Percentiles rank a stretch among this genome's conserved stretches.
Conservation (phyloP, 2,113 vertebrate genomes). For the Tamias sibiricus region DNA sequence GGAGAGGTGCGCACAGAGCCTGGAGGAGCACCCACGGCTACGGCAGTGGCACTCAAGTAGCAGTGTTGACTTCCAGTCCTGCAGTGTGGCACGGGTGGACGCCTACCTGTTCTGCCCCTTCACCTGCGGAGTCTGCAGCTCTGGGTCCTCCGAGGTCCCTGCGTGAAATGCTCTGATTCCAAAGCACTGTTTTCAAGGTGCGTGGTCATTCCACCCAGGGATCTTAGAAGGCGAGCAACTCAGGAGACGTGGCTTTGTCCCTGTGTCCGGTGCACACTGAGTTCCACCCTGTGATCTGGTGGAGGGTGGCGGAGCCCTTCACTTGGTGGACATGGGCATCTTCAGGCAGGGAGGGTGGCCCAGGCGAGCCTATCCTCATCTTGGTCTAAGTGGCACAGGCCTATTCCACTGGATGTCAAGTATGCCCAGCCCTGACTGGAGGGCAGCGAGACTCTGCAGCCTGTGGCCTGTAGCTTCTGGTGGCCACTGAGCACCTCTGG, state of each 20-base stretch:
- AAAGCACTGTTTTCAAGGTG: fast-evolving
- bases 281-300: fast-evolving
- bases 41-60: too few species aligned
- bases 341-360: too few species aligned
- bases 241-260: background rate
- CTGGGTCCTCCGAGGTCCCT: background rate
- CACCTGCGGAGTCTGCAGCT: background rate
- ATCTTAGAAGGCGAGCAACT: fast-evolving
- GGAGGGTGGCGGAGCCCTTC: fast-evolving
- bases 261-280: too few species aligned
- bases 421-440: too few species aligned
- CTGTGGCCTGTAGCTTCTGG: background rate
- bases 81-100: too few species aligned
- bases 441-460: too few species aligned
- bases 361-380: fast-evolving
- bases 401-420: too few species aligned
- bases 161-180: fast-evolving
- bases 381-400: background rate
- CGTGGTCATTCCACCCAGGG: fast-evolving
- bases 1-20: fast-evolving
- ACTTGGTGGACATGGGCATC: fast-evolving
- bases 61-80: too few species aligned
- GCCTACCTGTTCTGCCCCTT: fast-evolving
- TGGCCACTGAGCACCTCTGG: too few species aligned
- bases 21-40: too few species aligned